Percentiles rank a stretch among this genome's conserved stretches.
phyloP scores from a whole-genome alignment of 2,797 vertebrate species.

The Graptemys geographica region DNA sequence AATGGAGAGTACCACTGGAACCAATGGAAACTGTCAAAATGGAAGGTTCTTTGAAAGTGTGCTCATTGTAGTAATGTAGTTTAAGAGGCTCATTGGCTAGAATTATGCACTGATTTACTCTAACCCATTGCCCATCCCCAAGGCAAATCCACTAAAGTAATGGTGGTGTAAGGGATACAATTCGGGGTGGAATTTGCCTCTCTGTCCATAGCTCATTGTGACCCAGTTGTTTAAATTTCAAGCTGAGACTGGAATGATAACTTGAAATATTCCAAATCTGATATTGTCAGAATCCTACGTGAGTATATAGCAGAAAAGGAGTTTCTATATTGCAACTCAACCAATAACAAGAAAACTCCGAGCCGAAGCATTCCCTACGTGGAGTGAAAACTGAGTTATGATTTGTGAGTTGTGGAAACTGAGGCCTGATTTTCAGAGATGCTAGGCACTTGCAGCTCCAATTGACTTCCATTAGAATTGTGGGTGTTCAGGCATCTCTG shows the following conservation, averaged over 20 bases:
- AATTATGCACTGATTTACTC: neutral
- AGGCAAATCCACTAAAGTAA: neutral
- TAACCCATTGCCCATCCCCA: neutral
- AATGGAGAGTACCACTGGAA: neutral
- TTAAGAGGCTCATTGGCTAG: constrained; percentile 11
- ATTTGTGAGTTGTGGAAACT: neutral
- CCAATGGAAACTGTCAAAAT: neutral
- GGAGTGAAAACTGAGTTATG: neutral
- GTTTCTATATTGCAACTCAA: neutral
- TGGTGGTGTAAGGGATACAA: neutral
- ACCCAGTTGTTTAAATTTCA: neutral
- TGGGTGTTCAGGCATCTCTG: neutral
- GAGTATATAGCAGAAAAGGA: neutral
- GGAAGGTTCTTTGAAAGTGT: neutral
- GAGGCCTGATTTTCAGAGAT: neutral
- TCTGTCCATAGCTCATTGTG: neutral
- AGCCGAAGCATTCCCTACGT: neutral
- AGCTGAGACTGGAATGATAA: neutral
- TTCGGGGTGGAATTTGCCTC: constrained; percentile 16
- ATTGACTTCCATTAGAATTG: neutral
- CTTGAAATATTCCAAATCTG: neutral
- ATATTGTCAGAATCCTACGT: neutral
- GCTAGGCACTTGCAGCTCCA: neutral
- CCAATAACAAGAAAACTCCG: neutral
- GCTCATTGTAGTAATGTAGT: neutral